These are phyloP conservation scores for Perdix hodgsoniae DNA, from an alignment of 2,797 vertebrate genomes.

Conservation along the genomic window DNA sequence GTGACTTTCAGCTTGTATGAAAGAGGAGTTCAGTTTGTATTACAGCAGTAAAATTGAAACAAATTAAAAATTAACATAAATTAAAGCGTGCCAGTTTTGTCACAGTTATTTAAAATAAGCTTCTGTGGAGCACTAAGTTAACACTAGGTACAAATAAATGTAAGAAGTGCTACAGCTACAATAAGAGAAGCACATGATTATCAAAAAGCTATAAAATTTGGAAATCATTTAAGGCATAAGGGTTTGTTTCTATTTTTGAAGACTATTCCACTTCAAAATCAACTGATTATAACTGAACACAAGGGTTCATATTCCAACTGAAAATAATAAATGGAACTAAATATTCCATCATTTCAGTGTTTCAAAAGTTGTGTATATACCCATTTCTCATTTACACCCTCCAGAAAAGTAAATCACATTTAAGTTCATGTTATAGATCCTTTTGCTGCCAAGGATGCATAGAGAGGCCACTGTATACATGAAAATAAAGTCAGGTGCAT, in stretches of 20 bases:
- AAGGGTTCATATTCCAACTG: background rate
- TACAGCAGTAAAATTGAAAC: background rate
- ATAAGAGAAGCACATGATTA: background rate
- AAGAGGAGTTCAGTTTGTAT: background rate
- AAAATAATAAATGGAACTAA: background rate
- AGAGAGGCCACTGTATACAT: background rate
- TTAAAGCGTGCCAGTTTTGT: background rate
- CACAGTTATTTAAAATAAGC: background rate
- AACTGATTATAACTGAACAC: background rate
- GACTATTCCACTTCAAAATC: background rate
- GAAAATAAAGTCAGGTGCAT: background rate
- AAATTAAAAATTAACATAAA: too few species aligned
- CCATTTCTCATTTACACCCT: background rate
- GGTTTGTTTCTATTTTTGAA: background rate
- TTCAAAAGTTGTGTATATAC: background rate
- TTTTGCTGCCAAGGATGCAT: background rate
- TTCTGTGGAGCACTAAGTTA: background rate
- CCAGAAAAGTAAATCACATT: background rate
- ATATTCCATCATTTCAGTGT: background rate
- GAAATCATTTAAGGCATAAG: background rate
- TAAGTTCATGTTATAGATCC: background rate
- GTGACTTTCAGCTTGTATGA: background rate
- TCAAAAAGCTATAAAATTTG: background rate
- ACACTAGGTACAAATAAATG: background rate
- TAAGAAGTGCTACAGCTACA: background rate